A percentile compares a stretch with the other conserved stretches of the same genome.
phyloP scores from a whole-genome alignment of 2,888 invertebrate species.

The Oxycera nigricornis region DNA sequence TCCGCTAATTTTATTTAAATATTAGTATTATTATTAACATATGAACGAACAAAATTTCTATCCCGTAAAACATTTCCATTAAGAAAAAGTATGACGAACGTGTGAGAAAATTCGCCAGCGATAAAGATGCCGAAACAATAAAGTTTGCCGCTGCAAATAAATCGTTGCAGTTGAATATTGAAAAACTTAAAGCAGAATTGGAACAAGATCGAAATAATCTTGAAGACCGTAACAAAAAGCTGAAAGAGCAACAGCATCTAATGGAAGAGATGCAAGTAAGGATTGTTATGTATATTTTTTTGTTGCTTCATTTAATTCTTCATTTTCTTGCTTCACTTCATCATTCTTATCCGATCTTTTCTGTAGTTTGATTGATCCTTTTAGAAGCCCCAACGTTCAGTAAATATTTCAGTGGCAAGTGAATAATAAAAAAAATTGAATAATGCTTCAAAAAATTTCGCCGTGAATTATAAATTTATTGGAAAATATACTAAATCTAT shows the following conservation, averaged over 20 bases:
- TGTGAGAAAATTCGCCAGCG: conserved; percentile 1
- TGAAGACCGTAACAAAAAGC: conserved; percentile 51
- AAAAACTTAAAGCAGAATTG: conserved; percentile 38
- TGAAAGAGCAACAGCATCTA: conserved; percentile 53
- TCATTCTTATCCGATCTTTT: no score
- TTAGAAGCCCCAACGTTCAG: no score
- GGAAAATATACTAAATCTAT: no score
- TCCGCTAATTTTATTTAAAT: neutral
- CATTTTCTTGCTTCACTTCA: neutral
- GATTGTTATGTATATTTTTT: no score
- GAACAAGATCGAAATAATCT: conserved; percentile 50
- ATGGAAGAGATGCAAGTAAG: conserved; percentile 55
- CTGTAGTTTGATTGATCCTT: no score
- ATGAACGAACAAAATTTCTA: neutral
- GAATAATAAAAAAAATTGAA: neutral
- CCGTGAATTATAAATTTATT: neutral
- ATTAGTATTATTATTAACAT: neutral
- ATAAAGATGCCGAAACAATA: conserved; percentile 8
- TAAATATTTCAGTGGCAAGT: neutral
- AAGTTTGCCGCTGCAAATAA: conserved; percentile 30
- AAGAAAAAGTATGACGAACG: conserved; percentile 40
- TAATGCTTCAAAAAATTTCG: neutral
- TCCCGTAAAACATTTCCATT: neutral
- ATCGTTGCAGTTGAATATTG: conserved; percentile 9
- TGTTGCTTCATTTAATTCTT: neutral